Conservation (phyloP, 2,888 invertebrate genomes). For the Isotomurus palustris region DNA sequence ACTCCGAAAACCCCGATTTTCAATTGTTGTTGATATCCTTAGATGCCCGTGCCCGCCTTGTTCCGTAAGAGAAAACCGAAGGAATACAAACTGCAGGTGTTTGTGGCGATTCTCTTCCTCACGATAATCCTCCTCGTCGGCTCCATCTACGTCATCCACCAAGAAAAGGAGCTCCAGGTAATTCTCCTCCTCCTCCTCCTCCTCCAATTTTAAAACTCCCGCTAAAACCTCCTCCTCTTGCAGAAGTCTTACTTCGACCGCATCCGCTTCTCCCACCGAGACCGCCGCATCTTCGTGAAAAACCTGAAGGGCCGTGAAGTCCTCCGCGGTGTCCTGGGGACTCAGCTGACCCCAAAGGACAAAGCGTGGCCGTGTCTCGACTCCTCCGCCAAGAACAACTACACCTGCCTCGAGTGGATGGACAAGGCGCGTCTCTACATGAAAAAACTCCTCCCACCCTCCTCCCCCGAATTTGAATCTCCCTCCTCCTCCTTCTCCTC, state of each 20-base stretch:
- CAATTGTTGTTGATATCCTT: constrained; percentile 43
- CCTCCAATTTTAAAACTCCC: constrained; percentile 7
- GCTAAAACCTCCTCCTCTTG: constrained; percentile 20
- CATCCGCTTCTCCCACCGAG: constrained; percentile 73
- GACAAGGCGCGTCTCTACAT: constrained; percentile 68
- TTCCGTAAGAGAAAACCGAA: constrained; percentile 64
- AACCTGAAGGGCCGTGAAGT: constrained; percentile 68
- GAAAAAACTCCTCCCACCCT: constrained; percentile 47
- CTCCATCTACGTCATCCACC: constrained; percentile 77
- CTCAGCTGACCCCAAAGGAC: constrained; percentile 47
- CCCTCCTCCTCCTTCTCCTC: neutral
- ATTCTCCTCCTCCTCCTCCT: constrained; percentile 1
- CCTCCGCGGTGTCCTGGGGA: constrained; percentile 62
- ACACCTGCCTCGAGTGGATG: constrained; percentile 79
- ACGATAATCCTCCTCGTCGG: constrained; percentile 75
- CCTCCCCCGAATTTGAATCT: constrained; percentile 2
- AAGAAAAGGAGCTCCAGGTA: constrained; percentile 68
- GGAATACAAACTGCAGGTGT: constrained; percentile 63
- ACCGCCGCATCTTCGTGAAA: constrained; percentile 67
- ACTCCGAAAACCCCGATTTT: neutral
- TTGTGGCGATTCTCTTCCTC: constrained; percentile 65
- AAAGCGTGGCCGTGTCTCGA: constrained; percentile 48
- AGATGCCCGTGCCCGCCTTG: constrained; percentile 70
- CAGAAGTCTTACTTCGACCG: constrained; percentile 74
- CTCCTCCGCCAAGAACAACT: constrained; percentile 59